Base-by-base conservation (phyloP, 2,797 vertebrate genomes). In the Leptoclinus maculatus region DNA sequence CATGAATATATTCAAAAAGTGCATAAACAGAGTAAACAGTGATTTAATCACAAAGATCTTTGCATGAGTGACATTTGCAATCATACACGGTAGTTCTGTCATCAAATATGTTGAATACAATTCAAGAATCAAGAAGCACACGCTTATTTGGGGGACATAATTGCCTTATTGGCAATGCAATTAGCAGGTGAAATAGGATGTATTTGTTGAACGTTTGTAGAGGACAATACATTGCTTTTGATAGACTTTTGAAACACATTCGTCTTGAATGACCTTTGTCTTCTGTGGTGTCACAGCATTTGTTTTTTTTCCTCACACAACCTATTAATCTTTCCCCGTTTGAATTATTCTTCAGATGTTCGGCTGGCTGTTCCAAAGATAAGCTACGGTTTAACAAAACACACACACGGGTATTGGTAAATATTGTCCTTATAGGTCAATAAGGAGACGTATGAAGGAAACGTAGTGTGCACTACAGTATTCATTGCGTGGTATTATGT, bases 351-450 rank as follows among this genome's bases (percentile, higher is more conserved):
- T 69, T 21, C 5, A 39, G 5, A 34, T 47, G 34, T 11, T n/a
- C 0, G 0, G 3, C 5, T 38, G 34, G 3, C 21, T 23, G 19
- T 68, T 10, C 0, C 2, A 2, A 21, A 59, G 7, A 56, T 60
- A 71, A 71, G 36, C 8, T n/a, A 49, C 25, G 49, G n/a, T 71
- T 78, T 36, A 76, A 74, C 21, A 78, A 57, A 57, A 75, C n/a
- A 23, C 43, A 27, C 41, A 59, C 23, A 17, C 0, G 23, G 16
- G 47, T 32, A 4, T 29, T 16, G 2, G 1, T 7, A 7, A 2
- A 53, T 12, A 53, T 25, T 53, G 14, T 21, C 19, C 5, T 25
- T 43, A 12, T 45, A 25, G 47, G 14, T 72, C 49, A 81, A 59
- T 69, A 34, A 25, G 1, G 21, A 53, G 6, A 76, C 19, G n/a